phyloP scores from a whole-genome alignment of 2,888 invertebrate genomes.

The Coleophora deauratella region DNA sequence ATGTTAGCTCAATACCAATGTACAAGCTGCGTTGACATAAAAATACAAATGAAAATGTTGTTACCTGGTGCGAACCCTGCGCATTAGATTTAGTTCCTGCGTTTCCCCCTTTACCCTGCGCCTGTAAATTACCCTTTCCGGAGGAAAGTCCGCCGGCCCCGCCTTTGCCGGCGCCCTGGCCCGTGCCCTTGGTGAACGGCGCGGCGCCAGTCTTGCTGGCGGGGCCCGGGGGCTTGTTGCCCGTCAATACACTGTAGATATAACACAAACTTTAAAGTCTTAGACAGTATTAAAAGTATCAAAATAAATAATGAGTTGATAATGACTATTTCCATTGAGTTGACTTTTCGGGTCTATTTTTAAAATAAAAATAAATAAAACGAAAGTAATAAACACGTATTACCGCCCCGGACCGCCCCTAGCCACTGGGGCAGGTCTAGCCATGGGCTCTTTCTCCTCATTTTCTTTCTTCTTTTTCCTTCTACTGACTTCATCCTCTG shows the following conservation, averaged over 20 bases:
- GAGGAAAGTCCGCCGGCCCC: constrained; percentile 27
- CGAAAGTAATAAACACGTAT: too few species aligned
- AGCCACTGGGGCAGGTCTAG: constrained; percentile 57
- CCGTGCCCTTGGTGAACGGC: constrained; percentile 44
- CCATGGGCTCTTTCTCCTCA: constrained; percentile 73
- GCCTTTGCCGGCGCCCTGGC: constrained; percentile 35
- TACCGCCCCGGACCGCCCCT: constrained; percentile 51
- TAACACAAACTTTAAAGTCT: too few species aligned
- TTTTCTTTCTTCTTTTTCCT: constrained; percentile 85
- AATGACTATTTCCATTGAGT: too few species aligned
- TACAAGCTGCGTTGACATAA: background rate
- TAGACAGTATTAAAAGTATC: too few species aligned
- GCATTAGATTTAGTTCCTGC: constrained; percentile 37
- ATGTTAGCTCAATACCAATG: background rate
- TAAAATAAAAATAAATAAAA: too few species aligned
- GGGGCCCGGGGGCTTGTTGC: constrained; percentile 68
- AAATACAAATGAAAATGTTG: background rate
- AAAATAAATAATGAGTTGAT: too few species aligned
- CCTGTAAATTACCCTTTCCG: constrained; percentile 33
- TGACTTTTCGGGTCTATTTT: too few species aligned
- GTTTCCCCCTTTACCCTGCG: constrained; percentile 40
- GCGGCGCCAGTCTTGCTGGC: constrained; percentile 68
- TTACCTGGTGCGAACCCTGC: constrained; percentile 47
- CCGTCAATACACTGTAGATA: constrained; percentile 46
- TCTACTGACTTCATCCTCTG: constrained; percentile 78